Evolutionary conservation across 2,888 invertebrate species (phyloP).

Genomic region (Alsophila aescularia): DNA sequence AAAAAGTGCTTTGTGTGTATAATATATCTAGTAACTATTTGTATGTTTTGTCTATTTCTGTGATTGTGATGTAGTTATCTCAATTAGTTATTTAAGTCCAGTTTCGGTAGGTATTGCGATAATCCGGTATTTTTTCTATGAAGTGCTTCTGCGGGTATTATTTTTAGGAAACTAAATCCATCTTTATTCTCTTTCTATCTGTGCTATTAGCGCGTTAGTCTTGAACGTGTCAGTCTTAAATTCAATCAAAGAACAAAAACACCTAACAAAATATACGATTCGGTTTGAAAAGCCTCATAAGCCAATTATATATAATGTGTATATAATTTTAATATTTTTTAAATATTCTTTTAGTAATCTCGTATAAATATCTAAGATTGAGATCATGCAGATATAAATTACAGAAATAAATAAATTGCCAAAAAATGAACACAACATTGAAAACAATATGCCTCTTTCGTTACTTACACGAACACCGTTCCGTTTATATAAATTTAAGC

Average conservation of each 20-base stretch:
- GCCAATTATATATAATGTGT: constrained; percentile 81
- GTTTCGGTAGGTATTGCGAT: constrained; percentile 39
- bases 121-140: constrained; percentile 36
- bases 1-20: constrained; percentile 6
- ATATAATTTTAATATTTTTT: constrained; percentile 71
- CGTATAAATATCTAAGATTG: constrained; percentile 83
- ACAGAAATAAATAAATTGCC: constrained; percentile 81
- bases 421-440: constrained; percentile 81
- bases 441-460: constrained; percentile 82
- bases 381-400: constrained; percentile 80
- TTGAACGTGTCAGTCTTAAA: constrained; percentile 76
- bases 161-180: constrained; percentile 51
- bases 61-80: constrained; percentile 26
- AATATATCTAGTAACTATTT: constrained; percentile 1
- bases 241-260: constrained; percentile 68
- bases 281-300: constrained; percentile 78
- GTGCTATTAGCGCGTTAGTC: constrained; percentile 65
- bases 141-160: constrained; percentile 70
- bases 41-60: constrained; percentile 10
- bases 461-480: constrained; percentile 81
- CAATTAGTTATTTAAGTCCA: constrained; percentile 39
- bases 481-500: constrained; percentile 80
- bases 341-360: constrained; percentile 72
- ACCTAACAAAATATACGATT: constrained; percentile 65
- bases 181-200: constrained; percentile 58